Percentiles rank a stretch among this genome's conserved stretches.
Conservation (phyloP, 37 sponge, comb jelly and placozoan species). For the Cliona cf. orientalis region DNA sequence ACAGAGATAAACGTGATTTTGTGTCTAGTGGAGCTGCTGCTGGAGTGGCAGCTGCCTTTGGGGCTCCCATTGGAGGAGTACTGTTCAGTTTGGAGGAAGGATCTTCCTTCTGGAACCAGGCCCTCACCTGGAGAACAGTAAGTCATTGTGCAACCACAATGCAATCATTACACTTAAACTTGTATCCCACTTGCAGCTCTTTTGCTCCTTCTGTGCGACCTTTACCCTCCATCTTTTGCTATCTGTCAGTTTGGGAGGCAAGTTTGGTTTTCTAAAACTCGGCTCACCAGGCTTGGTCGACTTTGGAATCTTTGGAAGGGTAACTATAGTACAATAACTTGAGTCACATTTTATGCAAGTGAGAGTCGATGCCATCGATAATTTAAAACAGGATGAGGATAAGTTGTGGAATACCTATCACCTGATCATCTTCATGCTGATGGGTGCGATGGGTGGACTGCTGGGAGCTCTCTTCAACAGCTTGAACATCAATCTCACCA, state of each 20-base stretch:
- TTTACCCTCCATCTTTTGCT: slow-evolving; percentile 84
- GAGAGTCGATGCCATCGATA: too few relatives aligned
- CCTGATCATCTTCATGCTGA: slow-evolving; percentile 82
- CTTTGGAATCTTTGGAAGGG: slow-evolving; percentile 88
- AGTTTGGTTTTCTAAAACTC: slow-evolving; percentile 16
- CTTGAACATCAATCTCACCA: slow-evolving; percentile 85
- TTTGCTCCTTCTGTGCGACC: slow-evolving; percentile 88
- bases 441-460: slow-evolving; percentile 91
- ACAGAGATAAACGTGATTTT: slow-evolving; percentile 90
- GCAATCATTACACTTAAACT: neutral
- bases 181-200: slow-evolving; percentile 60
- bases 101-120: slow-evolving; percentile 94
- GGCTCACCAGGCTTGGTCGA: slow-evolving; percentile 82
- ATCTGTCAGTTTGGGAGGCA: slow-evolving; percentile 20
- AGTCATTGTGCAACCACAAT: too few relatives aligned
- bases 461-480: slow-evolving; percentile 94
- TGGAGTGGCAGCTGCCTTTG: slow-evolving; percentile 97
- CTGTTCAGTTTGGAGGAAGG: slow-evolving; percentile 98
- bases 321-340: too few relatives aligned
- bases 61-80: slow-evolving; percentile 95
- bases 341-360: too few relatives aligned
- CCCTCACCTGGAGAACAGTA: slow-evolving; percentile 95
- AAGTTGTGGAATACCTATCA: slow-evolving; percentile 73
- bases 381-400: slow-evolving; percentile 2
- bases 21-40: slow-evolving; percentile 95